Conservation (phyloP, 2,113 vertebrate species). For the Phalacrocorax brasilianus region DNA sequence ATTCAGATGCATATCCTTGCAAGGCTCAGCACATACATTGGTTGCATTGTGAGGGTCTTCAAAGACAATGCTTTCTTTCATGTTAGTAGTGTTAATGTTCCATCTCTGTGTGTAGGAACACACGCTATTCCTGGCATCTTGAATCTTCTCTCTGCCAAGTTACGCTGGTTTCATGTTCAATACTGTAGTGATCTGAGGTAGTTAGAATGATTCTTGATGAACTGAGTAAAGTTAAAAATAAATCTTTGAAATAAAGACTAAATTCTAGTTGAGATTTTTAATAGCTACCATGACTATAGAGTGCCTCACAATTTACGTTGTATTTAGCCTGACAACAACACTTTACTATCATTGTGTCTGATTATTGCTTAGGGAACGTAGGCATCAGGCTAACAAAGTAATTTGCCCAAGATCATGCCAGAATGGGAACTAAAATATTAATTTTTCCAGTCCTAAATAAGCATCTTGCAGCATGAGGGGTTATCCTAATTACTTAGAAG, state of each 20-base stretch:
- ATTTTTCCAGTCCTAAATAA: background rate
- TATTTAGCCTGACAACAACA: background rate
- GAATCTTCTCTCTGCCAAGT: background rate
- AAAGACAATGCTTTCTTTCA: background rate
- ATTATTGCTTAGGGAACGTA: background rate
- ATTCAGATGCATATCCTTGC: background rate
- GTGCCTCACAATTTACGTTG: background rate
- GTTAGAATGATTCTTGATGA: background rate
- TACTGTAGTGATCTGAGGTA: background rate
- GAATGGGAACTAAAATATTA: background rate
- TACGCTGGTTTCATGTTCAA: background rate
- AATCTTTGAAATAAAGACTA: background rate
- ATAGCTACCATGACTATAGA: background rate
- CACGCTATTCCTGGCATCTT: background rate
- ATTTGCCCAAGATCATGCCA: background rate
- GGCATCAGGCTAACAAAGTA: background rate
- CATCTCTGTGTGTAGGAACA: background rate
- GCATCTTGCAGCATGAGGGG: background rate
- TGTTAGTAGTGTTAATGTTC: background rate
- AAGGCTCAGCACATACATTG: background rate
- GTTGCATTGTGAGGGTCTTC: background rate
- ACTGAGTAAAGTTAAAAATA: background rate
- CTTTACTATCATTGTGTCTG: background rate
- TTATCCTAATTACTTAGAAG: background rate
- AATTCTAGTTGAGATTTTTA: background rate